phyloP scores from a whole-genome alignment of 2,797 vertebrate genomes.

The Arnoldichthys spilopterus region DNA sequence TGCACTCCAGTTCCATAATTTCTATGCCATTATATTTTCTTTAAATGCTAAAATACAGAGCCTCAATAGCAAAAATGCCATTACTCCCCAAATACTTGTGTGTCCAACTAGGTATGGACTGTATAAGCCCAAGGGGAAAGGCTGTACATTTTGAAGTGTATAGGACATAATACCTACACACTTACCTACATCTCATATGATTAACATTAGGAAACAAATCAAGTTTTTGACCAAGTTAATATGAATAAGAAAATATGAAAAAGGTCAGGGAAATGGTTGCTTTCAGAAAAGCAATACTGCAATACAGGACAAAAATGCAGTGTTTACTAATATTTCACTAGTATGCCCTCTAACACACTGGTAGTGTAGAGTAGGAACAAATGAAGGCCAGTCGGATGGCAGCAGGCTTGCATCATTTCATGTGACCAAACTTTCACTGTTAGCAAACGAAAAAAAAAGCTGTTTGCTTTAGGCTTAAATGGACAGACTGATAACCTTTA shows the following conservation, averaged over 20 bases:
- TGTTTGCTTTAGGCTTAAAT: conserved; percentile 14
- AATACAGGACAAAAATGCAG: neutral
- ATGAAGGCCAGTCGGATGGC: neutral
- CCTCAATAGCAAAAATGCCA: no score
- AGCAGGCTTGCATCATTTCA: neutral
- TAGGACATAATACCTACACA: no score
- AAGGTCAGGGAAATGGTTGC: neutral
- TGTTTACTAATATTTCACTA: conserved; percentile 4
- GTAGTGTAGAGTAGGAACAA: neutral
- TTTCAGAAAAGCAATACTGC: neutral
- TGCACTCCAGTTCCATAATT: no score
- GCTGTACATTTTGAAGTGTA: no score
- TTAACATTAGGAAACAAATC: no score
- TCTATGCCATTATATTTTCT: no score
- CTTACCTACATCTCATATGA: no score
- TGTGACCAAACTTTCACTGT: conserved; percentile 1
- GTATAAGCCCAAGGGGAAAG: no score
- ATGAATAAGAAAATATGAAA: neutral
- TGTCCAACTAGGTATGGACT: no score
- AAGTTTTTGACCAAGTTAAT: no score
- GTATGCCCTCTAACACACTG: neutral
- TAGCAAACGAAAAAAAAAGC: neutral
- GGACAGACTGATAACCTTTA: conserved; percentile 13
- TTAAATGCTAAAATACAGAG: no score
- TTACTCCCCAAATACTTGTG: no score